Base-by-base conservation (phyloP, 2,888 invertebrate genomes). In the Scaptodrosophila latifasciaeformis region DNA sequence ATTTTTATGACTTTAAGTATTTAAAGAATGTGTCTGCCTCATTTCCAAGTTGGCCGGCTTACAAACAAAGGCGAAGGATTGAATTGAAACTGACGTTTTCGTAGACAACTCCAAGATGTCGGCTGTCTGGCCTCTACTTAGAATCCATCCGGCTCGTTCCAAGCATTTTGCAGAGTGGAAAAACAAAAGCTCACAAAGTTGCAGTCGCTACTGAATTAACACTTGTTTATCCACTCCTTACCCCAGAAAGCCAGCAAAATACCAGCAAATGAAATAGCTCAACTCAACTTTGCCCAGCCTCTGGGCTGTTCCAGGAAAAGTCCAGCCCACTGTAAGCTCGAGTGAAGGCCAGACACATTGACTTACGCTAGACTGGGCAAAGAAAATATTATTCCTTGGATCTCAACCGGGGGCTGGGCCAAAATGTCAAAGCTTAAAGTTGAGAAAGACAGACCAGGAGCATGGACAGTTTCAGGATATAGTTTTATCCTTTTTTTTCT, bases 331-430 rank as follows among this genome's bases (percentile, higher is more conserved):
- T n/a, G n/a, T n/a, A n/a, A n/a, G n/a, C n/a, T n/a, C 57, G 44
- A 57, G 43, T 43, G 48, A 43, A 49, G 43, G 50, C 51, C 75
- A 70, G 75, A 75, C 78, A 70, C 71, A 72, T 67, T 57, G 61
- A 67, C 54, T 60, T 55, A 51, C 59, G 71, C 72, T 64, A 56
- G 54, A 68, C 55, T 78, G 68, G 18, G 62, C 75, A 77, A 78
- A 70, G 78, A 63, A 77, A 72, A 72, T 74, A 74, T 71, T 77
- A 55, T 69, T 70, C 55, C 30, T 12, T 37, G 34, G 48, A 37
- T 1, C 35, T 15, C 35, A 15, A 24, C 24, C 24, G 24, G 24
- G 4, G 4, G 35, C 2, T 13, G 19, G 21, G 61, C 63, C 66
- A 55, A 64, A 74, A 64, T 70, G 70, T 70, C 70, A 67, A 62